Percentiles rank a stretch among this genome's conserved stretches.
These are phyloP conservation scores for Zosterops hypoxanthus DNA, from an alignment of 2,113 vertebrate species.

Conservation along the genomic window DNA sequence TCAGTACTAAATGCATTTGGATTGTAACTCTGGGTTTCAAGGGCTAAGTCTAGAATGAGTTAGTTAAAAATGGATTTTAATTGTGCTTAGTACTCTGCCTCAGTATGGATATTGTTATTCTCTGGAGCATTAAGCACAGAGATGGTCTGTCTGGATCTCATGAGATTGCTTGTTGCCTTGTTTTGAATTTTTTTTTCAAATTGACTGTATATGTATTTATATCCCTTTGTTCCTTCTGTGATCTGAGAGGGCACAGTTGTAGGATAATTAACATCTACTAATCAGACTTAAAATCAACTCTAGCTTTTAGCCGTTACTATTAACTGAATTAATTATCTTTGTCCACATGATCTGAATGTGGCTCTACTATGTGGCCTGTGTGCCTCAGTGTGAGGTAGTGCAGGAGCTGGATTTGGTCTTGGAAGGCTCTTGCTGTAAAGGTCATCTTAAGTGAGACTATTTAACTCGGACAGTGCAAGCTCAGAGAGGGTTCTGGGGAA, in stretches of 20 bases:
- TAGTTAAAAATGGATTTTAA: conserved; percentile 20
- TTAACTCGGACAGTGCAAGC: rapidly evolving
- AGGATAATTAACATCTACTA: neutral
- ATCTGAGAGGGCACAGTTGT: neutral
- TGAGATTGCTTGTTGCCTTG: neutral
- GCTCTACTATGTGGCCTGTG: neutral
- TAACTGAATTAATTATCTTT: neutral
- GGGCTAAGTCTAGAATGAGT: neutral
- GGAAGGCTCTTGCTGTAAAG: neutral
- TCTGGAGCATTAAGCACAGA: neutral
- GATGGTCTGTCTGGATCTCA: neutral
- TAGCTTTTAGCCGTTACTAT: neutral
- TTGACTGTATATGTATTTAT: neutral
- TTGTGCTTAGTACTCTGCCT: neutral
- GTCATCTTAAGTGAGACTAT: rapidly evolving
- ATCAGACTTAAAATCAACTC: neutral
- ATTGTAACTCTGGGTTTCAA: neutral
- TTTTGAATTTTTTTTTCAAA: neutral
- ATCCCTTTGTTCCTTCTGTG: neutral
- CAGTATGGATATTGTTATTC: neutral
- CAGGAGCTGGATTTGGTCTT: neutral
- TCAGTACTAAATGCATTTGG: neutral
- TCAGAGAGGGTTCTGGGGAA: neutral
- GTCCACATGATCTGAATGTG: neutral
- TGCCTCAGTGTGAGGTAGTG: neutral